A percentile compares a stretch with the other conserved stretches of the same genome.
Conservation (phyloP, 2,888 invertebrate species). For the Cyclophora punctaria region DNA sequence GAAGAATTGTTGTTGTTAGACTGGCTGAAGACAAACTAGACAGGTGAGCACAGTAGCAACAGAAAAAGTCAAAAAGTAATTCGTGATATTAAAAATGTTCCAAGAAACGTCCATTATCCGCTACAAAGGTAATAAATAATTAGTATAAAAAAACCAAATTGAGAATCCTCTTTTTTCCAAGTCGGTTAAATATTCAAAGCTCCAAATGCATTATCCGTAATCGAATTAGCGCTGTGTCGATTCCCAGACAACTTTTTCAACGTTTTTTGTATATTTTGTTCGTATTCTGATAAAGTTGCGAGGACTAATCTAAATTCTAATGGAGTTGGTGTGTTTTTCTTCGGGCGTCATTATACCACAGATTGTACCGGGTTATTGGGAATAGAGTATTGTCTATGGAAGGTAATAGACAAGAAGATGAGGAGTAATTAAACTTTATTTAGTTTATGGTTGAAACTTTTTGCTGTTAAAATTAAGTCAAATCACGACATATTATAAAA, state of each 20-base stretch:
- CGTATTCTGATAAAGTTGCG: conserved; percentile 14
- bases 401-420: not conserved
- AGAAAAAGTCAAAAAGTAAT: too few relatives aligned
- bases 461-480: too few relatives aligned
- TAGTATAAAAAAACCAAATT: not conserved
- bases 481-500: too few relatives aligned
- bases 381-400: not conserved
- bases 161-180: not conserved
- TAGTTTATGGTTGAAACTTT: too few relatives aligned
- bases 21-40: too few relatives aligned
- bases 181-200: too few relatives aligned
- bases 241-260: conserved; percentile 10
- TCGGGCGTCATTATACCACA: conserved; percentile 11
- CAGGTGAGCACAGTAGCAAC: too few relatives aligned
- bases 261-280: conserved; percentile 14
- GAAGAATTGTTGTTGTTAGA: too few relatives aligned
- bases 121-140: too few relatives aligned
- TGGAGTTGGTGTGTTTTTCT: conserved; percentile 17
- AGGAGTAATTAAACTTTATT: conserved; percentile 8
- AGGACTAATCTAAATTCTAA: conserved; percentile 23
- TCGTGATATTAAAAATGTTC: too few relatives aligned
- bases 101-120: too few relatives aligned
- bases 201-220: conserved; percentile 9
- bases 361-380: not conserved
- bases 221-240: conserved; percentile 19